Base-by-base conservation (phyloP, 2,888 invertebrate species). In the Agriotes lineatus region DNA sequence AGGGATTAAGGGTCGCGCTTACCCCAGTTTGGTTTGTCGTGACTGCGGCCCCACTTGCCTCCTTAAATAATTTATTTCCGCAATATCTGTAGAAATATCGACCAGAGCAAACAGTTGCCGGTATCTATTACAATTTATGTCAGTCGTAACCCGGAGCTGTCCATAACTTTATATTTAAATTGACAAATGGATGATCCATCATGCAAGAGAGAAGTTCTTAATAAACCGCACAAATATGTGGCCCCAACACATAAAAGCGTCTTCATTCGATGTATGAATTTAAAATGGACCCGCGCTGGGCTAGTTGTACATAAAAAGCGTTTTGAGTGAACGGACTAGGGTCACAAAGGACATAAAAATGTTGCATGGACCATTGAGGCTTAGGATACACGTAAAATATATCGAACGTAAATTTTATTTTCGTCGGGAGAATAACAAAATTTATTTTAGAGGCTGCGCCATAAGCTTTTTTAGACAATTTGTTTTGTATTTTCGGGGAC, bases 351-450 rank as follows among this genome's bases (percentile, higher is more conserved):
- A 61, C 62, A 69, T 69, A 66, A 69, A 69, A 69, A 62, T 69
- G 66, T 62, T 69, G 65, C 60, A 69, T 52, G 61, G 58, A 56
- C 63, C 66, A 57, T 64, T 59, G 65, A 65, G 48, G 64, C 69
- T 57, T 69, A 62, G 66, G 50, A 66, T 62, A 56, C 65, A 62
- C 69, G 66, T 69, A 66, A 69, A 69, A 69, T 69, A 69, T 66
- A 69, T 69, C 64, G 69, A 69, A 69, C 64, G 60, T 69, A 69
- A 69, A 69, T 69, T 69, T 69, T 69, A 69, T 66, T 69, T 69
- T 61, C 69, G 65, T 45, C 69, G 61, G 18, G 69, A 69, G 69
- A 66, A 65, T 66, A 69, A 69, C 69, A 66, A 69, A 65, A 69
- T 69, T 69, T 65, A 69, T 69, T 69, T n/a, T 58, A 57, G 58